Conservation (phyloP, 2,113 vertebrate genomes). For the Ondatra zibethicus region DNA sequence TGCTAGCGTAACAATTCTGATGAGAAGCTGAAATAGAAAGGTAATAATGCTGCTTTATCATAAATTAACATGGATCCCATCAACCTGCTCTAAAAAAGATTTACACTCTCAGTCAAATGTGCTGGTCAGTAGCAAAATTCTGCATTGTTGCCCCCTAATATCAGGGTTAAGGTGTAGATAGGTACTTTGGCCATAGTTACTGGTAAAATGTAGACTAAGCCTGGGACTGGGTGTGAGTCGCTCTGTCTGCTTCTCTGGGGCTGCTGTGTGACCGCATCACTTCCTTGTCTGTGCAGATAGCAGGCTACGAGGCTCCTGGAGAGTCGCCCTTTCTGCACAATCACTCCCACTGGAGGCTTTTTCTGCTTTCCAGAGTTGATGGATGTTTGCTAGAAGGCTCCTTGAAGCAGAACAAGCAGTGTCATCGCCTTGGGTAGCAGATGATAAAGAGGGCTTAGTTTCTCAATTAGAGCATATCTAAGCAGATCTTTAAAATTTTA, state of each 20-base stretch:
- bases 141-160: neutral
- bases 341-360: neutral
- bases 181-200: neutral
- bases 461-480: neutral
- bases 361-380: neutral
- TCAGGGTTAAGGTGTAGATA: neutral
- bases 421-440: neutral
- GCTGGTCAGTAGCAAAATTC: conserved; percentile 1
- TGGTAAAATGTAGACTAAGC: neutral
- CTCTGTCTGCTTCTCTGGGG: neutral
- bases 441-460: neutral
- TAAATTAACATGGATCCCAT: neutral
- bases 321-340: neutral
- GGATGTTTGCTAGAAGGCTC: neutral
- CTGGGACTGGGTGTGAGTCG: neutral
- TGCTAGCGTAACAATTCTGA: neutral
- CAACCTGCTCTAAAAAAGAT: neutral
- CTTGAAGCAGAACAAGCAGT: neutral
- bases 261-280: neutral
- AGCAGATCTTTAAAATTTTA: neutral
- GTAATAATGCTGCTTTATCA: neutral
- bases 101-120: neutral
- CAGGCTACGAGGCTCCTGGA: neutral
- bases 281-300: neutral
- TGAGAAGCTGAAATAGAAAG: conserved; percentile 13